Percentiles rank a stretch among this genome's conserved stretches.
phyloP scores from a whole-genome alignment of 1,140 invertebrate genomes.

The Drosophila novamexicana region DNA sequence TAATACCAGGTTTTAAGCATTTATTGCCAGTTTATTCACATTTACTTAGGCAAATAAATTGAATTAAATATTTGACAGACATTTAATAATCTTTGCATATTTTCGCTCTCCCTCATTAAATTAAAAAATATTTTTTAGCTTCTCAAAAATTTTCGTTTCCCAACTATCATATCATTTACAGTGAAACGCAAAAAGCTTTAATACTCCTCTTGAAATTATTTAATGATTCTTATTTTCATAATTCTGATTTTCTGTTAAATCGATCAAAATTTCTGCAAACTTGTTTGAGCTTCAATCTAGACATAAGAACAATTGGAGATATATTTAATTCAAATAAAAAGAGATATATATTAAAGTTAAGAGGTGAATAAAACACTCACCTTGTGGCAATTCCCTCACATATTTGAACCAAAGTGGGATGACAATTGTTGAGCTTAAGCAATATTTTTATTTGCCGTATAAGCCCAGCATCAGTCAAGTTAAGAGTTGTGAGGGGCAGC shows the following conservation, averaged over 20 bases:
- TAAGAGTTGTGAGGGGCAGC: slow-evolving; percentile 29
- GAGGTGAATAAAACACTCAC: neutral
- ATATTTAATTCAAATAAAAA: neutral
- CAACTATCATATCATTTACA: too few relatives aligned
- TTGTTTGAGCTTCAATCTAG: too few relatives aligned
- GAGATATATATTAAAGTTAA: neutral
- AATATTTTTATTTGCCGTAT: slow-evolving; percentile 2
- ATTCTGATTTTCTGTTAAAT: too few relatives aligned
- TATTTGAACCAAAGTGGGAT: slow-evolving; percentile 1
- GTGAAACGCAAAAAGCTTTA: too few relatives aligned
- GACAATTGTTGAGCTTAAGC: slow-evolving; percentile 8
- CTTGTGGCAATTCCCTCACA: neutral
- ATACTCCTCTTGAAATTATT: too few relatives aligned
- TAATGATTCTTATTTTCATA: too few relatives aligned
- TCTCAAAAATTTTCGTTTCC: too few relatives aligned
- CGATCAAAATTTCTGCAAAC: too few relatives aligned
- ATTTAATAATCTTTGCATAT: neutral
- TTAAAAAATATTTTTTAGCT: too few relatives aligned
- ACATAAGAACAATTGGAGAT: neutral
- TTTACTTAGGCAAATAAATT: neutral
- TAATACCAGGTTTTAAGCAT: neutral
- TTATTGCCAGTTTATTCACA: slow-evolving; percentile 4
- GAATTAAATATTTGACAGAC: neutral
- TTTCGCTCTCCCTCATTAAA: too few relatives aligned
- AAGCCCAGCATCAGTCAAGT: neutral